Percentiles rank a stretch among this genome's conserved stretches.
Conservation (phyloP, 2,113 vertebrate genomes). For the Dasyprocta punctata region DNA sequence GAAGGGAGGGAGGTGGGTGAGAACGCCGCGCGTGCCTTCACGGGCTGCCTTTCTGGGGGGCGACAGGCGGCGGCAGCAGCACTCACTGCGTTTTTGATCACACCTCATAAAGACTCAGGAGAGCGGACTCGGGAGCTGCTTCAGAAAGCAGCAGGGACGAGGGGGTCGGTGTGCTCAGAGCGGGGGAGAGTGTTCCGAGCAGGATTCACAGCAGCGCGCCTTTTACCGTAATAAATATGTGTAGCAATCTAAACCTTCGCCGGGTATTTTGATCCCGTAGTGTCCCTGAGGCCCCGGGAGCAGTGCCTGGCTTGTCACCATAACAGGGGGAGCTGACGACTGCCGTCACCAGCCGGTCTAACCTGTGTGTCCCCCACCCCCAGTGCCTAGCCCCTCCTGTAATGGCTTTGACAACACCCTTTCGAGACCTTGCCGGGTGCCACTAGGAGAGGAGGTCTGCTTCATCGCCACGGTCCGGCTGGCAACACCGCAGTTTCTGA, state of each 20-base stretch:
- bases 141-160: neutral
- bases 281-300: no score
- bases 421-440: slow-evolving; percentile 84
- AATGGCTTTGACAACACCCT: slow-evolving; percentile 88
- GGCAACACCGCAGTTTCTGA: slow-evolving; percentile 90
- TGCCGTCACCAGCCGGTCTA: neutral
- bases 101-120: neutral
- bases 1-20: accelerated
- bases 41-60: neutral
- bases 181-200: neutral
- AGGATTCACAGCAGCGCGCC: neutral
- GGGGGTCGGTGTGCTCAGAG: neutral
- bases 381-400: slow-evolving; percentile 88
- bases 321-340: accelerated
- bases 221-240: neutral
- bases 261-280: neutral
- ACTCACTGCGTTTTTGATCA: neutral
- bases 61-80: neutral
- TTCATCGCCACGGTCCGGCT: slow-evolving; percentile 90
- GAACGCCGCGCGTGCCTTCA: neutral
- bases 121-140: neutral
- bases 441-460: slow-evolving; percentile 86
- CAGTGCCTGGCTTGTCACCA: neutral
- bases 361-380: slow-evolving; percentile 51
- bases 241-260: neutral